Percentiles rank a stretch among this genome's conserved stretches.
These are phyloP conservation scores for Plumapathes pennacea DNA, from an alignment of 92 coral and sea anemone genomes.

Conservation along the genomic window DNA sequence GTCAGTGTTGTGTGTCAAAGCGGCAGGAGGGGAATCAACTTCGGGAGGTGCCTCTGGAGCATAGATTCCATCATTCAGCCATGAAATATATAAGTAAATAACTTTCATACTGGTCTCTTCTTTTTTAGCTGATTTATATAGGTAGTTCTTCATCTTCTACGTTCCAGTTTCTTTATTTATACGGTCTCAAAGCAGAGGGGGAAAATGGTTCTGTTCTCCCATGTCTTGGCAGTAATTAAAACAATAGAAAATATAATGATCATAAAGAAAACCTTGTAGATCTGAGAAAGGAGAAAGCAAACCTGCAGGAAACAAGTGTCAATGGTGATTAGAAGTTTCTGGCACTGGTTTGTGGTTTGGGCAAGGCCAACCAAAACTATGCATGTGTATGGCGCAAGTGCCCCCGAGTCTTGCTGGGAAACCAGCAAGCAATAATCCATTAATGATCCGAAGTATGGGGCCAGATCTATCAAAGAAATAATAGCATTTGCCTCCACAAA, in stretches of 20 bases:
- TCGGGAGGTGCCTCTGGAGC: too few relatives aligned
- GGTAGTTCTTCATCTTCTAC: too few relatives aligned
- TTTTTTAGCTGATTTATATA: too few relatives aligned
- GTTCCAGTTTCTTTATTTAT: constrained; percentile 36
- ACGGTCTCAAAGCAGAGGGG: constrained; percentile 56
- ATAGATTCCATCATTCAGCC: too few relatives aligned
- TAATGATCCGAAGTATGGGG: constrained; percentile 29
- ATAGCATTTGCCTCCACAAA: constrained; percentile 16
- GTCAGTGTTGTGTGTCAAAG: too few relatives aligned
- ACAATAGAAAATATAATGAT: constrained; percentile 39
- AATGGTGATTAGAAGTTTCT: constrained; percentile 55
- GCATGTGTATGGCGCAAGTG: constrained; percentile 55
- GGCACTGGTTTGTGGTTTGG: constrained; percentile 55
- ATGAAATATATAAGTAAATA: too few relatives aligned
- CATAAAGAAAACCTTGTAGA: constrained; percentile 34
- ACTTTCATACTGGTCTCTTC: too few relatives aligned
- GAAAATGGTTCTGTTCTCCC: constrained; percentile 41
- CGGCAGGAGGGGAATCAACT: too few relatives aligned
- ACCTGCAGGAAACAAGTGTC: constrained; percentile 15
- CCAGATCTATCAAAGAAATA: constrained; percentile 44
- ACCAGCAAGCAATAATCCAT: constrained; percentile 54
- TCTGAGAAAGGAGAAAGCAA: constrained; percentile 21
- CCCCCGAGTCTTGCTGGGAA: constrained; percentile 19
- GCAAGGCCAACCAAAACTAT: constrained; percentile 45
- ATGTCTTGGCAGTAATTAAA: constrained; percentile 48